phyloP scores from a whole-genome alignment of 2,888 invertebrate species.

The Trileptium ribeirensis region DNA sequence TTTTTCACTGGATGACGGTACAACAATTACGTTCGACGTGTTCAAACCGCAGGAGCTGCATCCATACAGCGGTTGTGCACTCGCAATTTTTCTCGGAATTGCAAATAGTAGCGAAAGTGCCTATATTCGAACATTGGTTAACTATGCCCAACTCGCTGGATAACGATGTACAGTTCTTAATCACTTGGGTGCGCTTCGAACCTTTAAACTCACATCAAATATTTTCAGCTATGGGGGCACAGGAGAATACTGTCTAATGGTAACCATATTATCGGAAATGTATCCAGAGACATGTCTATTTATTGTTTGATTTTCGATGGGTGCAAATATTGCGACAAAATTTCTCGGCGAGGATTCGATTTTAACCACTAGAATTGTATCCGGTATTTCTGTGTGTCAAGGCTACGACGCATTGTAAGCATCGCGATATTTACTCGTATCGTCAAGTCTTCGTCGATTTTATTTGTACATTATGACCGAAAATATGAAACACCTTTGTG shows the following conservation, averaged over 20 bases:
- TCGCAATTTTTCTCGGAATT: conserved; percentile 82
- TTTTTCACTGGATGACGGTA: conserved; percentile 71
- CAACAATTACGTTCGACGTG: conserved; percentile 82
- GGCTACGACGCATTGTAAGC: conserved; percentile 76
- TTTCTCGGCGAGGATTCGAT: conserved; percentile 71
- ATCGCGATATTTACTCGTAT: conserved; percentile 65
- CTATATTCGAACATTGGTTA: conserved; percentile 84
- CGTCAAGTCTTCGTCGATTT: conserved; percentile 79
- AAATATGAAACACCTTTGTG: conserved; percentile 76
- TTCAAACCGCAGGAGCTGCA: conserved; percentile 69
- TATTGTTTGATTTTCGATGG: conserved; percentile 83
- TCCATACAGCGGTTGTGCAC: conserved; percentile 70
- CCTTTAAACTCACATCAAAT: conserved; percentile 75
- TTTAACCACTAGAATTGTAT: conserved; percentile 62
- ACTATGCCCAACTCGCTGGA: conserved; percentile 81
- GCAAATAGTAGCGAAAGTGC: conserved; percentile 89
- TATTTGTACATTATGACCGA: conserved; percentile 88
- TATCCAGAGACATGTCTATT: conserved; percentile 71
- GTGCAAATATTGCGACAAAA: conserved; percentile 85
- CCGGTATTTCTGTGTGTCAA: conserved; percentile 84
- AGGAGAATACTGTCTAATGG: conserved; percentile 76
- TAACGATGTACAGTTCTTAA: conserved; percentile 86
- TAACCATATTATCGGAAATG: conserved; percentile 65
- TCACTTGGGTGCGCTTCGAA: conserved; percentile 79
- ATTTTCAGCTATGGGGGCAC: conserved; percentile 89